Evolutionary conservation across 2,797 vertebrate species (phyloP), one percentile per base, ranked within the genome.

Genomic region (Urophycis tenuis): DNA sequence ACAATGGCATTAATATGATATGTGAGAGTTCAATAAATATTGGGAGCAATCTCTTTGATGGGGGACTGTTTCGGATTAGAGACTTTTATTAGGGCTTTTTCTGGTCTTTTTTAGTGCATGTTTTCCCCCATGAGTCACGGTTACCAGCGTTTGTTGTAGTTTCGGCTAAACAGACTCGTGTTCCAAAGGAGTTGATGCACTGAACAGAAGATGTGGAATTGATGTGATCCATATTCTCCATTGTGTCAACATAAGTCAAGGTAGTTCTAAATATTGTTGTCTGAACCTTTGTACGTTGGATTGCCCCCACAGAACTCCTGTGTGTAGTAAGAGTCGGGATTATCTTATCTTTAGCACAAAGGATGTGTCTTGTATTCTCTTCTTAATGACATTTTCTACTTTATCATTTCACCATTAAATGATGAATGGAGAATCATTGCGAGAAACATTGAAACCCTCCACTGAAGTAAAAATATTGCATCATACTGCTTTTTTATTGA

Each of bases 1-100:
- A 85, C 90, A 89, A 88, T 78, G 88, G 89, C 85, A 91, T 89
- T 89, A 89, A 92, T 92, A 87, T 85, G 90, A 92, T 90, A 92
- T 90, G 88, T 90, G 90, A 89, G 88, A 91, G 87, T 90, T 89
- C 87, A 91, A 89, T 87, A 85, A 90, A 91, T 91, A 91, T 91
- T 83, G 83, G 80, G 84, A 84, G 77, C 78, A 83, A 86, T 83
- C 80, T 74, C 91, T 93, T 93, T 93, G 90, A 93, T 91, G 87
- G 79, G 79, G 81, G 85, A 86, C 90, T 93, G 92, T 91, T 93
- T 92, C 82, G 81, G 83, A 90, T 92, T 92, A 91, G 78, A 81
- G 80, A 72, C 71, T 82, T 92, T 92, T 92, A 92, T 90, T 87
- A 76, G 84, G 88, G 87, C 87, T 89, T 92, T 90, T 92, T 88